phyloP scores from a whole-genome alignment of 2,113 vertebrate species.

The Xyrauchen texanus region DNA sequence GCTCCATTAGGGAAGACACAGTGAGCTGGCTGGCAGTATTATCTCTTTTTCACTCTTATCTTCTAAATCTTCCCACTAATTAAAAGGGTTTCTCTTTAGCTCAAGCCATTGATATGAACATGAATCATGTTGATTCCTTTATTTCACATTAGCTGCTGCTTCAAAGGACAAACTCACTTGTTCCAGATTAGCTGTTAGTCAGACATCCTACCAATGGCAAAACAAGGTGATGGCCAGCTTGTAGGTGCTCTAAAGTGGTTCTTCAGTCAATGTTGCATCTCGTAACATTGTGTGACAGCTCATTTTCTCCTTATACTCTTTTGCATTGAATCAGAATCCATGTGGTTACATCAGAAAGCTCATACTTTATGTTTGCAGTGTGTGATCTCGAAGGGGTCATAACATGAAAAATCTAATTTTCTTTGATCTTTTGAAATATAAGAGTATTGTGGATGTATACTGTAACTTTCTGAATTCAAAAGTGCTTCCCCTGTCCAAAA shows the following conservation, averaged over 20 bases:
- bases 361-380: neutral
- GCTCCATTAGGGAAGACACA: conserved; percentile 67
- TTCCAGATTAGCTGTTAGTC: conserved; percentile 27
- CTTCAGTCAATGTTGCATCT: neutral
- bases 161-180: conserved; percentile 47
- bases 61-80: conserved; percentile 34
- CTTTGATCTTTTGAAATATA: too few relatives aligned
- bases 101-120: conserved; percentile 36
- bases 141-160: conserved; percentile 42
- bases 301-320: neutral
- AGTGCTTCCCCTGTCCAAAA: too few relatives aligned
- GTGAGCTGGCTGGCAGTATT: conserved; percentile 23
- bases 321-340: neutral
- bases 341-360: neutral
- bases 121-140: conserved; percentile 59
- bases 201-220: conserved; percentile 46
- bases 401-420: too few relatives aligned
- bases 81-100: conserved; percentile 63
- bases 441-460: too few relatives aligned
- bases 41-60: conserved; percentile 4
- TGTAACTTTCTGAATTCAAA: too few relatives aligned
- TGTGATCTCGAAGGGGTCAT: too few relatives aligned
- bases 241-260: conserved; percentile 3
- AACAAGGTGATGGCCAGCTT: neutral
- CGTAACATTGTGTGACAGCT: neutral